Conservation (phyloP, 2,888 invertebrate genomes). For the Spialia ferax region DNA sequence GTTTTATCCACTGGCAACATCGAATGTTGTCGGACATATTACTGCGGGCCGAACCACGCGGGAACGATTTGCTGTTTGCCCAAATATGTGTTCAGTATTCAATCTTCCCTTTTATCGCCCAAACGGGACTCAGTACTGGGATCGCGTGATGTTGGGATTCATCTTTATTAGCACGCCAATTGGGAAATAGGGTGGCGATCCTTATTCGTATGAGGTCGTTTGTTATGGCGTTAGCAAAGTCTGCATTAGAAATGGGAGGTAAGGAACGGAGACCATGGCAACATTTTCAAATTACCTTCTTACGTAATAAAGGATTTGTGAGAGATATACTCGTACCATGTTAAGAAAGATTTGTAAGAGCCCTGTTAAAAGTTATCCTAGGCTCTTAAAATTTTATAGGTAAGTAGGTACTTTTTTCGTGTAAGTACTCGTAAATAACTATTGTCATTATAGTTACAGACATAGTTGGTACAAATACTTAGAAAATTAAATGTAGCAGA, state of each 20-base stretch:
- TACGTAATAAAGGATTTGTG: not conserved
- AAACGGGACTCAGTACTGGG: constrained; percentile 44
- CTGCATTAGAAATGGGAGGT: not conserved
- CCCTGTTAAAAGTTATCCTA: too few relatives aligned
- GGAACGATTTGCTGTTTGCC: constrained; percentile 50
- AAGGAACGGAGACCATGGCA: not conserved
- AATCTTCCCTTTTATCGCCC: constrained; percentile 51
- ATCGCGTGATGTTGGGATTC: constrained; percentile 36
- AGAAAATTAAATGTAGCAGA: too few relatives aligned
- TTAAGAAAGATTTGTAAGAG: too few relatives aligned
- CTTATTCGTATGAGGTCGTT: not conserved
- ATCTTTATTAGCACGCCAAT: constrained; percentile 40
- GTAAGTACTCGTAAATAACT: too few relatives aligned
- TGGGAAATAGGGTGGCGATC: constrained; percentile 29
- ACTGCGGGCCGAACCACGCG: constrained; percentile 47
- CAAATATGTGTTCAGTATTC: constrained; percentile 54
- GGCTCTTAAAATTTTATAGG: too few relatives aligned
- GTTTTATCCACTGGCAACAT: constrained; percentile 13
- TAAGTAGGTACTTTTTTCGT: too few relatives aligned
- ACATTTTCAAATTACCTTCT: not conserved
- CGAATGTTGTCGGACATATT: constrained; percentile 41
- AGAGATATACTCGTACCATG: too few relatives aligned
- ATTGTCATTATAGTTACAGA: too few relatives aligned
- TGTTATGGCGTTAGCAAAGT: constrained; percentile 1
- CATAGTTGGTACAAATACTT: too few relatives aligned